Base-by-base conservation (phyloP, 2,888 invertebrate species). In the Drosophila yooni region DNA sequence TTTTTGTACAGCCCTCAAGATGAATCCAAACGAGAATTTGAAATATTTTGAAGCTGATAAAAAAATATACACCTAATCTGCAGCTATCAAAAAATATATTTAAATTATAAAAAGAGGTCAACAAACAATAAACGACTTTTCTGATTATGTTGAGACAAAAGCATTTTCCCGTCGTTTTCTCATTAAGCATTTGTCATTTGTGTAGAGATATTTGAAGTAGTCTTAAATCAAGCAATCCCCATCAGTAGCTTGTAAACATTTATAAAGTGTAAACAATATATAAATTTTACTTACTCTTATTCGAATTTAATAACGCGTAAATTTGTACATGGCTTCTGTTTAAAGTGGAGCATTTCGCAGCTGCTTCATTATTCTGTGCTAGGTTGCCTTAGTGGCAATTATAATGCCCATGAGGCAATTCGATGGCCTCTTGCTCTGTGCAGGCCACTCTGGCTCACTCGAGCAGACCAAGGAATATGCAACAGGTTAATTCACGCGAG, bases 401-500 rank as follows among this genome's bases (percentile, higher is more conserved):
- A 79, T 75, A 71, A 79, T 76, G 78, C 65, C 72, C 79, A 75
- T 61, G 74, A 79, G 75, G 79, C 79, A 70, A 64, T 58, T 59
- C 18, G 68, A 46, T 68, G 58, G 77, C 61, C 74, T 43, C 76
- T 69, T 63, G 70, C 56, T 34, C 27, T 43, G 68, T 61, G 34
- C 31, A 46, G 51, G 70, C 66, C 76, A 64, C 68, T 38, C 52
- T 53, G 63, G 63, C 82, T 57, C 13, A 25, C 25, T 25, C 25
- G 72, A 43, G 64, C 66, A 61, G 60, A 21, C 63, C 61, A 50
- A 60, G 58, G 67, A 64, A 59, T 70, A 83, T 75, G 76, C 91
- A 91, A 92, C 91, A 92, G 92, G 92, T 92, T 91, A 91, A 91
- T 91, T 91, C 90, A 74, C 75, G 74, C 84, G 60, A 68, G 57